phyloP scores from a whole-genome alignment of 2,113 vertebrate genomes.

The Apistogramma diplotaenia region DNA sequence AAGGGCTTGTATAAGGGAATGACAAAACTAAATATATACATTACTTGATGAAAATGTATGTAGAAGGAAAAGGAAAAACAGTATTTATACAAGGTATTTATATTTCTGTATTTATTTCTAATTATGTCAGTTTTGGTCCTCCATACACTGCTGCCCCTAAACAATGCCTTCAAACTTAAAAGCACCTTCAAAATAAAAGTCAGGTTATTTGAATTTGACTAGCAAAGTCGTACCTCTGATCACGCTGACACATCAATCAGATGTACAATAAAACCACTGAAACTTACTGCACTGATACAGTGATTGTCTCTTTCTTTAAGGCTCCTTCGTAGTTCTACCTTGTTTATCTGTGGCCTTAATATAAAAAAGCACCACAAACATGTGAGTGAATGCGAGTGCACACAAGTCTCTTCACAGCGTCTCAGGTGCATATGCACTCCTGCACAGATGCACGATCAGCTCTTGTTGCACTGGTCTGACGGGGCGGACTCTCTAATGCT shows the following conservation, averaged over 20 bases:
- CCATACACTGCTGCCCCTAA: no score
- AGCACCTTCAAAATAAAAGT: no score
- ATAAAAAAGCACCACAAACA: no score
- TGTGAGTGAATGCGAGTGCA: background rate
- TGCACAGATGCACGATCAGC: constrained; percentile 49
- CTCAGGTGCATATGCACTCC: background rate
- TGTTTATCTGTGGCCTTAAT: background rate
- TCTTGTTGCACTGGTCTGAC: constrained; percentile 42
- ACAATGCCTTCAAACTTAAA: no score
- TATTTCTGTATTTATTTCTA: no score
- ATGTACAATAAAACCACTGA: background rate
- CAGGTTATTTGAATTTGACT: no score
- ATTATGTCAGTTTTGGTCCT: no score
- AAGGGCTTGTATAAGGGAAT: no score
- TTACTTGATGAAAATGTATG: no score
- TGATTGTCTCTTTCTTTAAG: background rate
- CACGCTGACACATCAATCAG: background rate
- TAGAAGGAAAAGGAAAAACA: no score
- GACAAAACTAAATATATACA: no score
- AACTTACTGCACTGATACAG: background rate
- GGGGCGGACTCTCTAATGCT: constrained; percentile 49
- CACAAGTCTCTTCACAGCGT: background rate
- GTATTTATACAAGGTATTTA: no score
- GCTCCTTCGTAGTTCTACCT: background rate
- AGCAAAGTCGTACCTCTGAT: background rate